These are phyloP conservation scores for Malurus cyaneus DNA, from an alignment of 2,113 vertebrate genomes.

Conservation along the genomic window DNA sequence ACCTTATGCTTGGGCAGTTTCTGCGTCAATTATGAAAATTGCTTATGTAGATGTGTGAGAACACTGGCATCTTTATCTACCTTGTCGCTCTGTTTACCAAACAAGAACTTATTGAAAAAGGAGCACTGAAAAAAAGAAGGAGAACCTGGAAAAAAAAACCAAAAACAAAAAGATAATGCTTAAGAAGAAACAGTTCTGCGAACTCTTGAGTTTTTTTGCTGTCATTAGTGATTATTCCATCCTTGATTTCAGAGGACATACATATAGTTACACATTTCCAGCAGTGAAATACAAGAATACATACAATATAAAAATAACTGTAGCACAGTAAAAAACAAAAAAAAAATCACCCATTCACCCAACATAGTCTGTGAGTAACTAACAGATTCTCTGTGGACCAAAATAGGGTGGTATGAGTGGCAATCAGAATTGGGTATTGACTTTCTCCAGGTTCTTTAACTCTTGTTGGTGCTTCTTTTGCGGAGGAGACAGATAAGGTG, in stretches of 20 bases:
- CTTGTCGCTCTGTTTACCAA: background rate
- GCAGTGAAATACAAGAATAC: background rate
- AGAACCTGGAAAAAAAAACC: background rate
- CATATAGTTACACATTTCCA: background rate
- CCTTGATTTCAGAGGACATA: background rate
- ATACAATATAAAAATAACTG: background rate
- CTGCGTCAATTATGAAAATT: background rate
- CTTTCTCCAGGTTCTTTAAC: background rate
- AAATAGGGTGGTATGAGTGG: background rate
- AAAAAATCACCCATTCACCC: background rate
- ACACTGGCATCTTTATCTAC: background rate
- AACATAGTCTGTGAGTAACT: background rate
- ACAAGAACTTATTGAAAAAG: background rate
- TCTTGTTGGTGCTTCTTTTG: background rate
- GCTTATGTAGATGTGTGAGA: background rate
- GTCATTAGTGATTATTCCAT: background rate
- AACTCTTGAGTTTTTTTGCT: background rate
- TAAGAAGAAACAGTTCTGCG: background rate
- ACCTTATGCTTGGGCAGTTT: background rate
- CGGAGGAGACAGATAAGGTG: background rate
- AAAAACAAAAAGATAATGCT: background rate
- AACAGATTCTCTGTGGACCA: background rate
- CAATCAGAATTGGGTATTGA: background rate
- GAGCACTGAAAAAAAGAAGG: background rate
- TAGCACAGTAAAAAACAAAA: background rate